Conservation (phyloP, 1,140 invertebrate genomes). For the Leptinotarsa texana region DNA sequence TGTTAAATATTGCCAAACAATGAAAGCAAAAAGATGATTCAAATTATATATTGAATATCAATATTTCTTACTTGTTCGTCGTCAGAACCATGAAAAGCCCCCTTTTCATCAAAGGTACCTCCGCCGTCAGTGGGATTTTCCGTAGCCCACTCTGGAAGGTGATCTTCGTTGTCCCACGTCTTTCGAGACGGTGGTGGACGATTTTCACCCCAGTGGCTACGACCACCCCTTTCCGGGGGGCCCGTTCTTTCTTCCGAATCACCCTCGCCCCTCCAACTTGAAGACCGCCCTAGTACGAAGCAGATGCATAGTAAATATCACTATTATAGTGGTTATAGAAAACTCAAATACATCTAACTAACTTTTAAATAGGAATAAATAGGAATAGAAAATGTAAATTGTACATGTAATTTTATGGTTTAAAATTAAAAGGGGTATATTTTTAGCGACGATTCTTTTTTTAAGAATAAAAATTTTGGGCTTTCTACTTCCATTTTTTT, state of each 20-base stretch:
- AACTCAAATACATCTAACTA: no score
- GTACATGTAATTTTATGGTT: no score
- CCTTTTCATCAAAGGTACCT: slow-evolving; percentile 83
- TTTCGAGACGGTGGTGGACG: slow-evolving; percentile 51
- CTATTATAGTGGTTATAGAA: no score
- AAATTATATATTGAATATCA: no score
- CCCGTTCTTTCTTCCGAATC: slow-evolving; percentile 44
- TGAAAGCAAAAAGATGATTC: no score
- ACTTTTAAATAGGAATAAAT: no score
- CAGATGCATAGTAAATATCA: neutral
- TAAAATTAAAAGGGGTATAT: no score
- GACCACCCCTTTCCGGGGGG: slow-evolving; percentile 44
- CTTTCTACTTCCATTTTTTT: no score
- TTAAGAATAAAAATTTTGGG: no score
- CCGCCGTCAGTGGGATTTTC: slow-evolving; percentile 76
- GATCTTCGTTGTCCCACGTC: slow-evolving; percentile 63
- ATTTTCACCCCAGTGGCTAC: slow-evolving; percentile 47
- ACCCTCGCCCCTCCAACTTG: slow-evolving; percentile 68
- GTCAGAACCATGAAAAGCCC: slow-evolving; percentile 77
- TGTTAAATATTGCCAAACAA: neutral
- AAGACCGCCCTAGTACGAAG: slow-evolving; percentile 53
- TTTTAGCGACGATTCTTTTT: no score
- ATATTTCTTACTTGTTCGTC: slow-evolving; percentile 56
- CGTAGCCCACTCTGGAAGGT: slow-evolving; percentile 76
- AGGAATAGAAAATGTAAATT: no score